These are phyloP conservation scores for Alcis repandata DNA, from an alignment of 2,888 invertebrate species.

Conservation along the genomic window DNA sequence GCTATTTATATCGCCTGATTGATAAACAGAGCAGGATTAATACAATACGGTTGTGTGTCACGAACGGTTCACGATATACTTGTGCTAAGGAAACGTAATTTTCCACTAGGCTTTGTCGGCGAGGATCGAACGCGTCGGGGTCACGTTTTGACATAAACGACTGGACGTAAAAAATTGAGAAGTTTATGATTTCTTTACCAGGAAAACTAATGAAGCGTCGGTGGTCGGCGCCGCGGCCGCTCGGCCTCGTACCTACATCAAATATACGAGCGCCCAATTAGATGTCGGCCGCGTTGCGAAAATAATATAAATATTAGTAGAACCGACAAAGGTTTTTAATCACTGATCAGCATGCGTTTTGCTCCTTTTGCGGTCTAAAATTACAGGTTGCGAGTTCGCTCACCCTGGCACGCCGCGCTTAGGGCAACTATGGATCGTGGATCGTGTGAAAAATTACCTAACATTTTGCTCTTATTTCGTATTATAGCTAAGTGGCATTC, in stretches of 20 bases:
- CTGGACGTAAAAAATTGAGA: conserved; percentile 72
- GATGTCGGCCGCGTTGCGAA: conserved; percentile 85
- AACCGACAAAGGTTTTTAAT: conserved; percentile 87
- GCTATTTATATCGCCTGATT: conserved; percentile 71
- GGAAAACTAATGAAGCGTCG: conserved; percentile 83
- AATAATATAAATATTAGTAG: conserved; percentile 87
- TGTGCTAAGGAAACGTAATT: conserved; percentile 63
- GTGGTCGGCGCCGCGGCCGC: conserved; percentile 72
- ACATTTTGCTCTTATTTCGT: conserved; percentile 81
- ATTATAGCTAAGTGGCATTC: conserved; percentile 76
- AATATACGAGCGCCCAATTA: conserved; percentile 81
- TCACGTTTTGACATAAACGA: conserved; percentile 77
- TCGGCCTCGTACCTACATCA: conserved; percentile 71
- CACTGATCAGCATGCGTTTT: conserved; percentile 83
- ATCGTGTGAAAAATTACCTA: conserved; percentile 85
- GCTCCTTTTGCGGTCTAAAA: conserved; percentile 86
- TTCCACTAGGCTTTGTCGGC: conserved; percentile 70
- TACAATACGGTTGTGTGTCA: conserved; percentile 45
- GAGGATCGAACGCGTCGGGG: conserved; percentile 56
- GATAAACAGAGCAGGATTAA: conserved; percentile 58
- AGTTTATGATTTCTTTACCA: conserved; percentile 81
- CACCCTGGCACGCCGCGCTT: conserved; percentile 81
- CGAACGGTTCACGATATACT: conserved; percentile 46
- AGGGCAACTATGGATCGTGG: conserved; percentile 83
- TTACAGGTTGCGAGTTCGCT: conserved; percentile 85